Conservation (phyloP, 2,888 invertebrate genomes). For the Hirtodrosophila trivittata region DNA sequence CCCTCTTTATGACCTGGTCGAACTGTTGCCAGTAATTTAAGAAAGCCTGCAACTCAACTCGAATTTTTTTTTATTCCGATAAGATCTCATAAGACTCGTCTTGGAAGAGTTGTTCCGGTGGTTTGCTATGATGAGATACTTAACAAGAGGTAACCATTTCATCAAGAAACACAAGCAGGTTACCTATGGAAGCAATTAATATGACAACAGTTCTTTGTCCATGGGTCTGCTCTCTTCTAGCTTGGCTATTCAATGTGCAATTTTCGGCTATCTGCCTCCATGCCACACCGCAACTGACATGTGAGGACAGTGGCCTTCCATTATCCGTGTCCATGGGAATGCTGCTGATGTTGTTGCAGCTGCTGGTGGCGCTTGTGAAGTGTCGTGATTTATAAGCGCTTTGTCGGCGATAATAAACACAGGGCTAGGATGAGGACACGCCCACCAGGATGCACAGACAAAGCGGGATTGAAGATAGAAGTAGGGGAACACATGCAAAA, state of each 20-base stretch:
- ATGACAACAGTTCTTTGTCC: no score
- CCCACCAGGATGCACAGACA: conserved; percentile 34
- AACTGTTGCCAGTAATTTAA: no score
- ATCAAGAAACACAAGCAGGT: no score
- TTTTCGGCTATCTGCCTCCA: conserved; percentile 43
- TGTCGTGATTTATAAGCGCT: conserved; percentile 75
- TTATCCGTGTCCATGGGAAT: conserved; percentile 44
- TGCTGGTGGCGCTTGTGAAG: conserved; percentile 59
- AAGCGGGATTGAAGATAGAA: conserved; percentile 23
- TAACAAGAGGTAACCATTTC: no score
- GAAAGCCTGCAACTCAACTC: no score
- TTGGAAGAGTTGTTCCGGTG: no score
- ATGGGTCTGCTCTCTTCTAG: no score
- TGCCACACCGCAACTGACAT: conserved; percentile 36
- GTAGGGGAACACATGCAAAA: conserved; percentile 61
- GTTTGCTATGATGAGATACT: no score
- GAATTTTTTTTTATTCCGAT: no score
- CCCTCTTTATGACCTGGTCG: no score
- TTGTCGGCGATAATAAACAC: conserved; percentile 69
- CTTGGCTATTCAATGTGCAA: conserved; percentile 7
- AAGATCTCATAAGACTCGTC: no score
- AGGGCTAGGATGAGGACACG: conserved; percentile 26
- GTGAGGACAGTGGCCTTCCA: conserved; percentile 51
- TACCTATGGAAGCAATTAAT: no score
- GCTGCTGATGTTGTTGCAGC: not conserved